Percentiles rank a stretch among this genome's conserved stretches.
These are phyloP conservation scores for Bryconaethiops microstoma DNA, from an alignment of 2,797 vertebrate genomes.

Conservation along the genomic window DNA sequence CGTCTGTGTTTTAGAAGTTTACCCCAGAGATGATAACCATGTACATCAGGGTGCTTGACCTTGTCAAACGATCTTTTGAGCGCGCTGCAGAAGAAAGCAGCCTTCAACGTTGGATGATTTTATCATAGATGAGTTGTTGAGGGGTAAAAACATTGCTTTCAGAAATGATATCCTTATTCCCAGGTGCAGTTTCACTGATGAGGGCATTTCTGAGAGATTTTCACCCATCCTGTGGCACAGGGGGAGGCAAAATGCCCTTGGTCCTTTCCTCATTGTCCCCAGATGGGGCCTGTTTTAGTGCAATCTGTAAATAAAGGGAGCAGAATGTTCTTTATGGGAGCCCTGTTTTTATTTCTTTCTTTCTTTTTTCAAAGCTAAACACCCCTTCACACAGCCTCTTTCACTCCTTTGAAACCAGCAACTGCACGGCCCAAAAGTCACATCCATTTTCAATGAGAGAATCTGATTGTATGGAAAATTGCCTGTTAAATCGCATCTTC, in stretches of 20 bases:
- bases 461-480: constrained; percentile 58
- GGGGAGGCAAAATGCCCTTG: constrained; percentile 68
- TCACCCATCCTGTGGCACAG: constrained; percentile 47
- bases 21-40: constrained; percentile 1
- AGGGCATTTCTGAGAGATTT: constrained; percentile 65
- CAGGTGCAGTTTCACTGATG: constrained; percentile 57
- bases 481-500: constrained; percentile 27
- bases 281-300: constrained; percentile 39
- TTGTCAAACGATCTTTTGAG: constrained; percentile 6
- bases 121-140: not conserved
- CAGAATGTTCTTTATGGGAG: constrained; percentile 44
- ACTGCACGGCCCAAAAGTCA: not conserved
- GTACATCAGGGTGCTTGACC: constrained; percentile 14
- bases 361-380: not conserved
- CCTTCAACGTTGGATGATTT: not conserved
- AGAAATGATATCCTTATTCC: constrained; percentile 25
- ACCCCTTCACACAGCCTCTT: not conserved
- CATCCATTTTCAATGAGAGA: constrained; percentile 40
- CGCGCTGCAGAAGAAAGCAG: not conserved
- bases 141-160: not conserved
- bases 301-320: constrained; percentile 42
- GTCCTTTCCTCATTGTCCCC: constrained; percentile 51
- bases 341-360: not conserved
- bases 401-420: not conserved
- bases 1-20: constrained; percentile 7